Evolutionary conservation across 2,113 vertebrate genomes (phyloP).

Genomic region (Peucedramus taeniatus): DNA sequence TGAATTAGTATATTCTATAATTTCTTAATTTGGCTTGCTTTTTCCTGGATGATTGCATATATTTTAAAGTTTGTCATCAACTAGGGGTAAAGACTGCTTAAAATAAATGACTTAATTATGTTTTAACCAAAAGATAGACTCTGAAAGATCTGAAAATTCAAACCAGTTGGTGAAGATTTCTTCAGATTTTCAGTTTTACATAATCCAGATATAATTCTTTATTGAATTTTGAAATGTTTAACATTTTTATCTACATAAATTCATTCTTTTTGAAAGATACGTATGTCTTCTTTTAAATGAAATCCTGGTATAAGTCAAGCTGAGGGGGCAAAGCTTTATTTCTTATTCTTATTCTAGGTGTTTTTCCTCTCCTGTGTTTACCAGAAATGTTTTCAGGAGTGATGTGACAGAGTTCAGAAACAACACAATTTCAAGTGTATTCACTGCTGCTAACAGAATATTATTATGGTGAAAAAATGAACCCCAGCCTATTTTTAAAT

Average conservation of each 20-base stretch:
- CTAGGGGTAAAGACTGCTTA: background rate
- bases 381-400: background rate
- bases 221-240: background rate
- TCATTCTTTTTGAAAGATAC: background rate
- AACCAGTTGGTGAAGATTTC: background rate
- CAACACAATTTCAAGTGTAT: background rate
- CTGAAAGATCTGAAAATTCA: background rate
- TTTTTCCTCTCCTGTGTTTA: background rate
- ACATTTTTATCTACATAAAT: background rate
- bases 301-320: background rate
- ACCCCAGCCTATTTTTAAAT: background rate
- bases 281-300: background rate
- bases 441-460: background rate
- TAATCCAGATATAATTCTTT: background rate
- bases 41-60: background rate
- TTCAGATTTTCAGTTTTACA: background rate
- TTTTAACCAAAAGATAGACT: background rate
- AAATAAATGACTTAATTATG: background rate
- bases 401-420: background rate
- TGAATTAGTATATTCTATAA: background rate
- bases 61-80: background rate
- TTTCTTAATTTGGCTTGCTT: background rate
- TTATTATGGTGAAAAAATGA: background rate
- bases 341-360: background rate
- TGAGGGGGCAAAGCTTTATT: fast-evolving